Evolutionary conservation across 2,113 vertebrate genomes (phyloP).

Genomic region (Rhinichthys klamathensis): DNA sequence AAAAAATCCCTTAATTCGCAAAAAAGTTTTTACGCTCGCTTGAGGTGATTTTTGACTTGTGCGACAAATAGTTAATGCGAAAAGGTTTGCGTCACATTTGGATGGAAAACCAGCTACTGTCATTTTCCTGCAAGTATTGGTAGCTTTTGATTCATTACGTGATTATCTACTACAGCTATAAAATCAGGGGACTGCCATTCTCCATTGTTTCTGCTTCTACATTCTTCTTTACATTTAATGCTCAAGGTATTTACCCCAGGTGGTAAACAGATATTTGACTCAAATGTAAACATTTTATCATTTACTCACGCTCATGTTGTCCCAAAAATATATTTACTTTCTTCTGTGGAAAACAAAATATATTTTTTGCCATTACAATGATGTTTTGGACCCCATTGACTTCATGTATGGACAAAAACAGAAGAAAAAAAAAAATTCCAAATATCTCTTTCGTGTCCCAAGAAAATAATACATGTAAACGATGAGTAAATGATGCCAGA

Average conservation of each 20-base stretch:
- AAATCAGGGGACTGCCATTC: background rate
- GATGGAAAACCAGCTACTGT: background rate
- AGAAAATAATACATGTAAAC: background rate
- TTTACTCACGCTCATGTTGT: background rate
- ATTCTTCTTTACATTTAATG: background rate
- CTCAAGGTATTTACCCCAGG: background rate
- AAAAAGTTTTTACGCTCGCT: too few relatives aligned
- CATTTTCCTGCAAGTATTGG: background rate
- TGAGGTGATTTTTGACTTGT: too few relatives aligned
- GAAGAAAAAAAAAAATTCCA: background rate
- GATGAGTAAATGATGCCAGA: background rate
- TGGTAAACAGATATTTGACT: background rate
- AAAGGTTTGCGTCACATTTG: too few relatives aligned
- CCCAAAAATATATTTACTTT: background rate
- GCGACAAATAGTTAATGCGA: too few relatives aligned
- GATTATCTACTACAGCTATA: background rate
- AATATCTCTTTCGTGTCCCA: background rate
- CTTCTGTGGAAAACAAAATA: too few relatives aligned
- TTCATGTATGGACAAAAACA: background rate
- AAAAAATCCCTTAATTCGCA: too few relatives aligned
- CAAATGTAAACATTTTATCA: too few relatives aligned
- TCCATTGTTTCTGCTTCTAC: background rate
- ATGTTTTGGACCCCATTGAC: background rate
- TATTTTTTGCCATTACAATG: background rate
- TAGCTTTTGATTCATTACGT: slow-evolving; percentile 7